Evolutionary conservation across 92 coral and sea anemone genomes (phyloP), one percentile per base, ranked within the genome.

Genomic region (Parazoanthus atlanticus): DNA sequence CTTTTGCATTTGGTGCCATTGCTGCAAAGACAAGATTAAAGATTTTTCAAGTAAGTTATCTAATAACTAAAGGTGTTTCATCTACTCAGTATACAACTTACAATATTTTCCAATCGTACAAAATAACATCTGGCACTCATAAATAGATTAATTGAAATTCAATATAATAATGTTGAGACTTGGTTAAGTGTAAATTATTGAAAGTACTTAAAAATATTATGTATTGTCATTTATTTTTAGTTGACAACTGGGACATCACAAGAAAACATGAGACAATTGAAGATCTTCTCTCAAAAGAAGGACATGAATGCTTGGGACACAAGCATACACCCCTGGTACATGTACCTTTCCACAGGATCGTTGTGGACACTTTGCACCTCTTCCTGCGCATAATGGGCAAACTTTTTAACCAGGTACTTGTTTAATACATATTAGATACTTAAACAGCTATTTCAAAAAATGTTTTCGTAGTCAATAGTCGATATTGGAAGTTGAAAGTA

Each of bases 381-480:
- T 80, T 83, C 33, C 88, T 89, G 23, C 7, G 90, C 41, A 79
- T 88, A 17, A 79, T 79, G 82, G 90, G 90, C 41, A 88, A 88
- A 54, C 85, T 89, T 31, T 76, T 89, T 13, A 89, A 89, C 70
- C 91, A 89, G 91, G 91, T 89, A 89, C 28, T 56, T 64, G 43
- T 64, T 38, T 38, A 38, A 83, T 83, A 83, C 36, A 83, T 73
- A 33, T 83, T 65, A 52, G 76, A 29, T 83, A 75, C 41, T 38
- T 38, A 38, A 38, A 38, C 41, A 38, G 41, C 41, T 38, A 38
- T 38, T 38, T 38, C 41, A 38, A 38, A 38, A 38, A 38, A 38
- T 38, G 41, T 81, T 32, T 8, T 69, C 19, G 19, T 17, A 61
- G 5, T 61, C 23, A 61, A 61, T 61, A 61, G 23, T 61, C 10